Evolutionary conservation across 1,140 invertebrate genomes (phyloP), one percentile per base, ranked within the genome.

Genomic region (Drosophila jambulina): DNA sequence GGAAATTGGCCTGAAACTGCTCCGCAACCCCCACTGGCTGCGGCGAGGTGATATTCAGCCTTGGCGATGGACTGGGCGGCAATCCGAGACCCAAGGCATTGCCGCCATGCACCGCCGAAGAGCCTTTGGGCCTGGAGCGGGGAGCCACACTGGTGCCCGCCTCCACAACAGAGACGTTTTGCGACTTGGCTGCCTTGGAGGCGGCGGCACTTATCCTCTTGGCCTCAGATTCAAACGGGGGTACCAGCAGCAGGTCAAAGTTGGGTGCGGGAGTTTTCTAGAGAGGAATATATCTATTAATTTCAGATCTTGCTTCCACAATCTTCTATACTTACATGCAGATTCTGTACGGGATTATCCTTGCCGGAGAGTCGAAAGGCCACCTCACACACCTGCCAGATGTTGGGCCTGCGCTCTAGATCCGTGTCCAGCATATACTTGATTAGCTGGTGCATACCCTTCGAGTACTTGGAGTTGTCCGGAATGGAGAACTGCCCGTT

Each of bases 401-500:
- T 98, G 93, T 98, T 97, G 15, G 97, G 97, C 87, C 97, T 94
- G 64, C 95, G 94, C 70, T 97, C 96, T 46, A 96, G 94, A 93
- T 98, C 96, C 38, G 96, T 95, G 91, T 97, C 97, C 61, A 98
- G 93, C 96, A 98, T 97, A 86, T 96, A 98, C 70, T 96, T 96
- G 95, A 95, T 95, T 65, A 95, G 83, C 82, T 94, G 93, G 92
- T 95, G 94, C 91, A 95, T 91, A 42, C 94, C 93, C 78, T 93
- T 93, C n/a, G 95, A 96, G 93, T 95, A 98, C 93, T 94, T 95
- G 29, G 96, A 96, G 93, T 94, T 95, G 93, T 98, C 97, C 51
- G 98, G 98, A 93, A 99, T 96, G 60, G 95, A 95, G 92, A 98
- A 98, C 84, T 97, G 96, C 48, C 97, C 97, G 93, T 96, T 97